Percentiles rank a stretch among this genome's conserved stretches.
Evolutionary conservation across 2,888 invertebrate species (phyloP).

Genomic region (Drosophila suboccidentalis): DNA sequence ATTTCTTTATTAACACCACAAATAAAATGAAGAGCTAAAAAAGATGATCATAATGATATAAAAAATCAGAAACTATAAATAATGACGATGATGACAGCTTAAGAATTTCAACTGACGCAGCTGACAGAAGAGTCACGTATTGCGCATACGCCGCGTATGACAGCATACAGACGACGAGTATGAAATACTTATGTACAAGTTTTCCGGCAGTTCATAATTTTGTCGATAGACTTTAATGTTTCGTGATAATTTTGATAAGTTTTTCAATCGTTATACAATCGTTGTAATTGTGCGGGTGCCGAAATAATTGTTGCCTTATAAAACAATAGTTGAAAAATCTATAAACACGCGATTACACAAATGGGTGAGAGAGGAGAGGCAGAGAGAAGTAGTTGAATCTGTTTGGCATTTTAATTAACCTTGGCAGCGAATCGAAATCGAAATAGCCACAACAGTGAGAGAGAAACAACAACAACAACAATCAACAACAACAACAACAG

Average conservation of each 20-base stretch:
- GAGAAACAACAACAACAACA: slow-evolving; percentile 22
- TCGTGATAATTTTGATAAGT: slow-evolving; percentile 76
- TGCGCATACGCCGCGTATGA: slow-evolving; percentile 69
- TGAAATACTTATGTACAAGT: background rate
- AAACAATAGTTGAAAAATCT: slow-evolving; percentile 64
- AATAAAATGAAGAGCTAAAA: slow-evolving; percentile 8
- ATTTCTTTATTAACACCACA: slow-evolving; percentile 57
- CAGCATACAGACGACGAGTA: slow-evolving; percentile 32
- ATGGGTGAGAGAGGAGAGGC: slow-evolving; percentile 19
- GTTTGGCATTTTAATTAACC: slow-evolving; percentile 79
- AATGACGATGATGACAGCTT: slow-evolving; percentile 8
- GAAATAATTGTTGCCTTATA: slow-evolving; percentile 64
- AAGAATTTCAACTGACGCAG: slow-evolving; percentile 47
- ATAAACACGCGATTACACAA: slow-evolving; percentile 69
- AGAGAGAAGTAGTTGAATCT: slow-evolving; percentile 39
- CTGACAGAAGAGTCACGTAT: slow-evolving; percentile 58
- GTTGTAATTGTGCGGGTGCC: slow-evolving; percentile 43
- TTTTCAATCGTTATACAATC: slow-evolving; percentile 57
- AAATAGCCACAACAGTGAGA: slow-evolving; percentile 35
- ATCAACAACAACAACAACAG: slow-evolving; percentile 15
- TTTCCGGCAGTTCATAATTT: slow-evolving; percentile 54
- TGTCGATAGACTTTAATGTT: slow-evolving; percentile 27
- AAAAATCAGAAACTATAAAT: slow-evolving; percentile 14
- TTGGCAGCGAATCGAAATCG: slow-evolving; percentile 76
- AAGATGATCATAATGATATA: slow-evolving; percentile 8